phyloP scores from a whole-genome alignment of 2,888 invertebrate genomes.

The Amphipoea oculea region DNA sequence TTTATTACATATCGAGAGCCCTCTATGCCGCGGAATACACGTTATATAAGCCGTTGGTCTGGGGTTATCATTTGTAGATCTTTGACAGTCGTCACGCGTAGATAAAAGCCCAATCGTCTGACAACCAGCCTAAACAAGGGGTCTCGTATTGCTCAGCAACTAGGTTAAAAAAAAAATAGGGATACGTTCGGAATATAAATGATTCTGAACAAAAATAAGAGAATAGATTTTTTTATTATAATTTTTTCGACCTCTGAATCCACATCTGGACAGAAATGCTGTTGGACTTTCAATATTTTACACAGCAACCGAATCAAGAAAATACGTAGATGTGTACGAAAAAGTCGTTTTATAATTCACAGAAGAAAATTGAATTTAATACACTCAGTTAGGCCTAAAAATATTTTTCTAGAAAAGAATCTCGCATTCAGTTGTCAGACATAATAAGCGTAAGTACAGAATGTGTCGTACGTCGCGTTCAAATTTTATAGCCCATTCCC shows the following conservation, averaged over 20 bases:
- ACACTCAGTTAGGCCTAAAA: constrained; percentile 26
- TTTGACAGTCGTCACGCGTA: background rate
- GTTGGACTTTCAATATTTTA: constrained; percentile 7
- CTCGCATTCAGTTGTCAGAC: constrained; percentile 47
- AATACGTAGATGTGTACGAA: background rate
- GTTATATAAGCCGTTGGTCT: background rate
- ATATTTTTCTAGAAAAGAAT: constrained; percentile 41
- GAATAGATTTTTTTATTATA: background rate
- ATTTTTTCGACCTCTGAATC: background rate
- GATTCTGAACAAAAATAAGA: background rate
- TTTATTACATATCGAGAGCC: background rate
- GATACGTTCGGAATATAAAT: background rate
- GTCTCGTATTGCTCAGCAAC: background rate
- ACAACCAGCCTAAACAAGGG: too few species aligned
- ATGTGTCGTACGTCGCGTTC: constrained; percentile 29
- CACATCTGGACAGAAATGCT: background rate
- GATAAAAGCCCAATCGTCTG: background rate
- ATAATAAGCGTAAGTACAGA: constrained; percentile 36
- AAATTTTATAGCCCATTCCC: constrained; percentile 42
- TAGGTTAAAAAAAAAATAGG: background rate
- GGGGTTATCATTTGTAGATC: background rate
- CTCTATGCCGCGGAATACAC: background rate
- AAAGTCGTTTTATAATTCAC: constrained; percentile 22
- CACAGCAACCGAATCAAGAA: constrained; percentile 14
- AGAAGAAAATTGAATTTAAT: constrained; percentile 45